Evolutionary conservation across 2,888 invertebrate species (phyloP).

Genomic region (Leptothorax acervorum): DNA sequence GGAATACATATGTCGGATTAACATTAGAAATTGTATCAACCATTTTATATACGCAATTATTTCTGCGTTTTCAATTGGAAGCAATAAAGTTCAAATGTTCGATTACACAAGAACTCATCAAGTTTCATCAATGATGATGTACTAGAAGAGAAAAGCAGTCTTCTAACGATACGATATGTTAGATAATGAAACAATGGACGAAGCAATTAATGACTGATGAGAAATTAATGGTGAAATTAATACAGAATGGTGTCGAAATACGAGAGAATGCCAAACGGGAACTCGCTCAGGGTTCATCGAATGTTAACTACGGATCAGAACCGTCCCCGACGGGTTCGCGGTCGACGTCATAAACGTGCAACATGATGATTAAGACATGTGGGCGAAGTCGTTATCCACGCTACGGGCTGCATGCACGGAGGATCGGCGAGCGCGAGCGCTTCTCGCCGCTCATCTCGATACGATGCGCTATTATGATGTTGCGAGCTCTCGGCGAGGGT

Average conservation of each 20-base stretch:
- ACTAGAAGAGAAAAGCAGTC: neutral
- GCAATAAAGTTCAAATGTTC: neutral
- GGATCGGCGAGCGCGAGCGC: neutral
- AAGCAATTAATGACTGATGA: neutral
- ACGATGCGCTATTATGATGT: conserved; percentile 37
- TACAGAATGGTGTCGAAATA: conserved; percentile 1
- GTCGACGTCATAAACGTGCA: conserved; percentile 29
- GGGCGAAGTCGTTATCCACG: conserved; percentile 17
- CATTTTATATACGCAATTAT: neutral
- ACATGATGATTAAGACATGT: conserved; percentile 40
- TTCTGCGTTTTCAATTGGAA: neutral
- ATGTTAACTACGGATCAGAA: conserved; percentile 10
- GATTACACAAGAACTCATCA: neutral
- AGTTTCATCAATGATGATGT: neutral
- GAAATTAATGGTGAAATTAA: neutral
- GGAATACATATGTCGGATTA: neutral
- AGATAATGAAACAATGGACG: neutral
- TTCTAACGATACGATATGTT: neutral
- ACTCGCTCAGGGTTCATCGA: neutral
- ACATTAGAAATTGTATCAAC: neutral
- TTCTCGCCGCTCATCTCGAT: conserved; percentile 14
- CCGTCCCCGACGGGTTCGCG: neutral
- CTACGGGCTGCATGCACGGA: neutral
- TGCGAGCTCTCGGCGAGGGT: conserved; percentile 31
- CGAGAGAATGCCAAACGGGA: neutral